Base-by-base conservation (phyloP, 2,113 vertebrate species). In the Corythornis vintsioides region DNA sequence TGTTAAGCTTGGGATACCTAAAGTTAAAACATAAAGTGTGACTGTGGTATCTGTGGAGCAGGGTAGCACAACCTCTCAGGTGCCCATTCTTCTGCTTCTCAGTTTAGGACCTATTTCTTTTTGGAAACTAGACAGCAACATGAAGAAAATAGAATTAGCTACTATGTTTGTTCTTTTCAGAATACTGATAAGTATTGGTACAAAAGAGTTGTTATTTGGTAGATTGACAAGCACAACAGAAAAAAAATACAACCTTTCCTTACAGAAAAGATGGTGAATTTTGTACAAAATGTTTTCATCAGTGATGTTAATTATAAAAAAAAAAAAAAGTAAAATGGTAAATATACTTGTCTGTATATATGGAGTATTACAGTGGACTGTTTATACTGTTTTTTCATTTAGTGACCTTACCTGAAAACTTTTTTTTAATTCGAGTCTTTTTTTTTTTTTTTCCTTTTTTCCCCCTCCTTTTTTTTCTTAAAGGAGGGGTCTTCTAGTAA, bases 401-500 rank as follows among this genome's bases (percentile, higher is more conserved):
- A 59, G 20, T 72, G 26, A 80, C n/a, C 26, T 91, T 86, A 96
- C 87, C 94, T 96, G 92, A 93, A 94, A 94, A 96, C 28, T 79
- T 95, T 77, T 77, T 17, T 63, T 11, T 59, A 88, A 90, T 92
- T 47, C 3, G 15, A 7, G 33, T 17, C 0, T 40, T 52, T 52
- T 76, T 83, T 83, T 38, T 15, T 60, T 9, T n/a, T 7, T n/a
- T 43, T 42, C 20, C 26, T 40, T 61, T 29, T 74, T 82, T 59
- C 38, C 38, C 38, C 38, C 38, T 10, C 38, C 38, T 10, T 26
- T 25, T 67, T 45, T 45, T n/a, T 29, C 28, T 64, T 47, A 81
- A 82, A n/a, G 86, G 85, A 92, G 93, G 95, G 89, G 93, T 64
- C 35, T 94, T 97, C 77, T 94, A 72, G 97, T 98, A 98, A 99